Base-by-base conservation (phyloP, 2,888 invertebrate genomes). In the Plagiodera versicolora region DNA sequence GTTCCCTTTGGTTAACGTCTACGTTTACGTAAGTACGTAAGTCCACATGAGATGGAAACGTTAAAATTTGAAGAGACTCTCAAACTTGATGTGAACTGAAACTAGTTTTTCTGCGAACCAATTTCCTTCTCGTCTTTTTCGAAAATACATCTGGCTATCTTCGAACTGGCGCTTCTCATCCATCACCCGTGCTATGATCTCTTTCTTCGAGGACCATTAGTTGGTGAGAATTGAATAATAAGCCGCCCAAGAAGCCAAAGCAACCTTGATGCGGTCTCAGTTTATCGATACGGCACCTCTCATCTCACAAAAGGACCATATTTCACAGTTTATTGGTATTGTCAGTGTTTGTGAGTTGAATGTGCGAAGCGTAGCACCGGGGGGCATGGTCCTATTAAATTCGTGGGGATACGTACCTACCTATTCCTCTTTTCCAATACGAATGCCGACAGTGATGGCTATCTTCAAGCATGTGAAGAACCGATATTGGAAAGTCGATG, bases 321-420 rank as follows among this genome's bases (percentile, higher is more conserved):
- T 72, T 74, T 74, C 71, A 74, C 73, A 68, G 67, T 74, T 72
- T 72, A 72, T 72, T 72, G 71, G 71, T 68, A 69, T 67, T 71
- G 73, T 69, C 71, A 69, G 60, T 66, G n/a, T n/a, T n/a, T n/a
- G 61, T 61, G 60, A 61, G 69, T 71, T 72, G 75, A 39, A 39
- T 73, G 72, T 71, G 75, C 73, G 71, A 72, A 74, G 67, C 39
- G 49, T 39, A 32, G 46, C 49, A 16, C 10, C 17, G 51, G 44
- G 39, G 49, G 53, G 44, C 53, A 44, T n/a, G 24, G 10, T 20
- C 11, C 45, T 24, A 53, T 53, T 53, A 53, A 53, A 14, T 39
- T 14, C 39, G 14, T 14, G 3, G 11, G 11, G 14, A 39, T 39
- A 14, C 39, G 14, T 14, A 39, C n/a, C n/a, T 14, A 14, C 39